A percentile compares a stretch with the other conserved stretches of the same genome.
These are phyloP conservation scores for Brachionus rubens DNA, from an alignment of 1,140 invertebrate genomes.

Conservation along the genomic window DNA sequence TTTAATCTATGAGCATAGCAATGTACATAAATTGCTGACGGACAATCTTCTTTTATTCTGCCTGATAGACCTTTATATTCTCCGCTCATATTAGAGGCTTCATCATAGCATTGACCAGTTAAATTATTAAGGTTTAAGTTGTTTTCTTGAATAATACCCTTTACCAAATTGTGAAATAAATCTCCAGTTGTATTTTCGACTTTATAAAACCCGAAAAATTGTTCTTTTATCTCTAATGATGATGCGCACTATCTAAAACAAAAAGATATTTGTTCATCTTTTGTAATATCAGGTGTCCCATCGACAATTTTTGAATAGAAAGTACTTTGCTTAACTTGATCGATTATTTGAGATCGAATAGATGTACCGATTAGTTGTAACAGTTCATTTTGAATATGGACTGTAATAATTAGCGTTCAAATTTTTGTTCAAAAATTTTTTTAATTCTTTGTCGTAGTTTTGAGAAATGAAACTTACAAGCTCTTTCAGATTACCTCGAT, in stretches of 20 bases:
- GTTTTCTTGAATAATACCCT: background rate
- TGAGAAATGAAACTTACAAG: background rate
- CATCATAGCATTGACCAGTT: conserved; percentile 38
- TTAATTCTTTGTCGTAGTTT: background rate
- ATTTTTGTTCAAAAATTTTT: background rate
- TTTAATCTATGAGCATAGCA: conserved; percentile 21
- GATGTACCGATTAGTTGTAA: background rate
- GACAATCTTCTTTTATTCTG: background rate
- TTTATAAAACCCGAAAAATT: conserved; percentile 19
- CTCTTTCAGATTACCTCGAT: conserved; percentile 24
- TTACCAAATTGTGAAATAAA: background rate
- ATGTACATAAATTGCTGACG: background rate
- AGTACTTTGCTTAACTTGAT: background rate
- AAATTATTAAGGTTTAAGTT: background rate
- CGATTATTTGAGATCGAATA: background rate
- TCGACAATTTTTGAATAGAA: conserved; percentile 26
- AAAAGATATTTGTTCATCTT: conserved; percentile 23
- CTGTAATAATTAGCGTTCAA: background rate
- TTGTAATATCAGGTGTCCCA: conserved; percentile 1
- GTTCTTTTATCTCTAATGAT: conserved; percentile 1
- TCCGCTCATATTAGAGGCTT: background rate
- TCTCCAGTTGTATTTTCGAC: background rate
- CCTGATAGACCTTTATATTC: background rate
- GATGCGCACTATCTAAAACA: background rate
- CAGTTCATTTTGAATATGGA: conserved; percentile 13